Evolutionary conservation across 92 coral and sea anemone genomes (phyloP).

Genomic region (Porites evermanni): DNA sequence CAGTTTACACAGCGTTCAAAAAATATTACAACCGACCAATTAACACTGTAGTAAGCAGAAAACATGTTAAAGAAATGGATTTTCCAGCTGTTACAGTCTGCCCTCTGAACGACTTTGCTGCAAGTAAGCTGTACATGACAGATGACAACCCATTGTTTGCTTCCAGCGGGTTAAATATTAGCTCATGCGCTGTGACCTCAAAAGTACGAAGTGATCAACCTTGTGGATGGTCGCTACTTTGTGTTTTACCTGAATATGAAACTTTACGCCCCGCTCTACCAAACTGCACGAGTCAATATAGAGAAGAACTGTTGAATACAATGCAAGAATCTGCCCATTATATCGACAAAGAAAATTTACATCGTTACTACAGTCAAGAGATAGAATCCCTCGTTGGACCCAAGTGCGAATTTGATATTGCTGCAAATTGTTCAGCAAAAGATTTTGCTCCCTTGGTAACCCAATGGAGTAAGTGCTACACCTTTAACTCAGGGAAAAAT

Average conservation of each 20-base stretch:
- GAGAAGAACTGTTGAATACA: neutral
- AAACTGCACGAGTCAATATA: conserved; percentile 43
- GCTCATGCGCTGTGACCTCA: conserved; percentile 49
- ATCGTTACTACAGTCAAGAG: conserved; percentile 35
- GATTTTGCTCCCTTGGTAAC: conserved; percentile 30
- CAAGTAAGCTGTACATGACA: conserved; percentile 34
- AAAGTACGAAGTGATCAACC: conserved; percentile 35
- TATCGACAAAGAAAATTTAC: conserved; percentile 16
- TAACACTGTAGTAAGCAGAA: conserved; percentile 29
- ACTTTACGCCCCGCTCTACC: neutral
- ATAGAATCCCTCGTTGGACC: neutral
- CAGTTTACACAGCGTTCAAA: conserved; percentile 41
- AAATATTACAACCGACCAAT: conserved; percentile 44
- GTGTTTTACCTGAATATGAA: neutral
- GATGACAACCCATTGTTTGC: conserved; percentile 46
- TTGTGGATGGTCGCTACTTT: conserved; percentile 51
- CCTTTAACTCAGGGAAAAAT: conserved; percentile 52
- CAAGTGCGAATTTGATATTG: conserved; percentile 10
- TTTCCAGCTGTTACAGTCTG: conserved; percentile 69
- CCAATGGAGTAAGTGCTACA: conserved; percentile 49
- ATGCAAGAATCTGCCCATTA: conserved; percentile 3
- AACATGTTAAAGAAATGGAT: conserved; percentile 24
- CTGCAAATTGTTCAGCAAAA: neutral
- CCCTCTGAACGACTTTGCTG: conserved; percentile 26
- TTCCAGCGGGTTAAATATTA: conserved; percentile 39